phyloP scores from a whole-genome alignment of 2,113 vertebrate species.

The Mustela nigripes region DNA sequence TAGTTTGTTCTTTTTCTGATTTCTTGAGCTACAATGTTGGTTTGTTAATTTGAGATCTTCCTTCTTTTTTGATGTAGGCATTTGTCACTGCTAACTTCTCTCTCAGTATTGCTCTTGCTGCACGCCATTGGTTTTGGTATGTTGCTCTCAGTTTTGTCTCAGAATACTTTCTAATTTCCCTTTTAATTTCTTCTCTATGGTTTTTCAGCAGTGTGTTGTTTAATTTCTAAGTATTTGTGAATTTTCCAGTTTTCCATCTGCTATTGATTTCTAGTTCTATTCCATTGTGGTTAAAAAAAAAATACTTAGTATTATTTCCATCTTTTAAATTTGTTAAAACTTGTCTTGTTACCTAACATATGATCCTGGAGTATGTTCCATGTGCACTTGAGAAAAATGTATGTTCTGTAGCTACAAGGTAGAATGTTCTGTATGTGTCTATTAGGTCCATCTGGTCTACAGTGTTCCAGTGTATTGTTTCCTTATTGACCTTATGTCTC shows the following conservation, averaged over 20 bases:
- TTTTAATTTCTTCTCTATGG: slow-evolving; percentile 15
- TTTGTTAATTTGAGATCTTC: background rate
- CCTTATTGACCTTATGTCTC: background rate
- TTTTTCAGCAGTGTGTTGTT: background rate
- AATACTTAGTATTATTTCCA: background rate
- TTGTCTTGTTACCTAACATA: background rate
- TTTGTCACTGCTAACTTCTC: background rate
- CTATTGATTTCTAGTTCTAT: background rate
- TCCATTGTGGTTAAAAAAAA: background rate
- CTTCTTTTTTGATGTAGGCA: background rate
- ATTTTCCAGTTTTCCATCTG: background rate
- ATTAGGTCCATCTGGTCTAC: background rate
- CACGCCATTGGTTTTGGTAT: background rate
- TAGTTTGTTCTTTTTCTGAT: slow-evolving; percentile 8
- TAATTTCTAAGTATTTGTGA: background rate
- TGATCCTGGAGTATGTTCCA: background rate
- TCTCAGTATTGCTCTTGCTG: background rate
- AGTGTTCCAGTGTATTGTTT: background rate
- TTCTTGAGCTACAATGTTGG: background rate
- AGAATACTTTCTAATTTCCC: background rate
- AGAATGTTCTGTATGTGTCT: background rate
- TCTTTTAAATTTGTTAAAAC: background rate
- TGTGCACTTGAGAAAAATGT: background rate
- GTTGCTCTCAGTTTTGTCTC: background rate
- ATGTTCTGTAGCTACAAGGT: background rate